Evolutionary conservation across 2,797 vertebrate species (phyloP), one percentile per base, ranked within the genome.

Genomic region (Buceros bicornis): DNA sequence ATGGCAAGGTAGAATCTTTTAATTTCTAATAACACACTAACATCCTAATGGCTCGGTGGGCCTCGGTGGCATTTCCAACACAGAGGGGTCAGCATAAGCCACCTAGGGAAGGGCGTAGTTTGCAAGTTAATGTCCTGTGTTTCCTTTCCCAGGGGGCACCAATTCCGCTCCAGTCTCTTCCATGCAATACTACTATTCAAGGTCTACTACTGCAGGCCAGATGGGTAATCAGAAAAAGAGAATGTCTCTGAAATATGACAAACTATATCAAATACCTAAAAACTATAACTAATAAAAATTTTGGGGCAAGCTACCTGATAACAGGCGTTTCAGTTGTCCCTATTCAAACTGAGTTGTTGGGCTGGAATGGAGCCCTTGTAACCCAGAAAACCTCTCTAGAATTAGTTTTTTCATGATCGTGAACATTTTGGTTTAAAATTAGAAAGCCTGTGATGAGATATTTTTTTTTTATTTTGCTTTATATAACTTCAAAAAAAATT

Each of bases 1-100:
- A 89, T 82, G 53, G 72, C 47, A 96, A 94, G 88, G 96, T 43
- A 18, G 85, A 94, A 94, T 64, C 71, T 91, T 96, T 89, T 87
- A 93, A 92, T 95, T 96, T 95, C 83, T 90, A 86, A 81, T 87
- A 91, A 57, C 12, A 6, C 2, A 19, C 51, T 53, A 66, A 48
- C 21, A 58, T 58, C 24, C 76, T 73, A 87, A 86, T 9, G 74
- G 53, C 65, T 84, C 6, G 2, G 29, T 94, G 31, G 13, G 28
- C 11, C 22, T 86, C 10, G 3, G 19, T 71, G 26, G 11, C 13
- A 2, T 67, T 90, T 70, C 60, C 2, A 2, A 50, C 0, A 6
- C 17, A 66, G 42, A 18, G 0, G 3, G 62, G n/a, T 87, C 77
- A 90, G 51, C 40, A 65, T 19, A 28, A 33, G 4, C 6, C 17